Evolutionary conservation across 1,140 invertebrate species (phyloP), one percentile per base, ranked within the genome.

Genomic region (Aphaenogaster floridana): DNA sequence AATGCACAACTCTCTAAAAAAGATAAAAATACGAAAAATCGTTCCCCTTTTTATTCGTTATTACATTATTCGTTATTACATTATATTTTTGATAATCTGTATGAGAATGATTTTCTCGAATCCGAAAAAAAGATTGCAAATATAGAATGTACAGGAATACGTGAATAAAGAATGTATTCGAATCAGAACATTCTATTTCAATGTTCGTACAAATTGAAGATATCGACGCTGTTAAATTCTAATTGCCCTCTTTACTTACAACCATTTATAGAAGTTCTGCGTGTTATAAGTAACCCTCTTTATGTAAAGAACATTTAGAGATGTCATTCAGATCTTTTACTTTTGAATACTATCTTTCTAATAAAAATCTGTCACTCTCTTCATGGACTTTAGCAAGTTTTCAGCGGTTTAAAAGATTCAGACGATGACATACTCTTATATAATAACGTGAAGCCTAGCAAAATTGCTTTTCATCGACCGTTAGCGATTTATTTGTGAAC

Each of bases 321-420:
- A 61, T 1, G 7, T 7, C n/a, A 28, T 28, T 28, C 63, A 13
- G 8, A n/a, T 36, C 48, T 71, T 11, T 64, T 72, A 69, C 48
- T 59, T 59, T 64, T 42, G 34, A 15, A 48, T 28, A 50, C 48
- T 50, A 72, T 54, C 36, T 59, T 48, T 6, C 28, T 36, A 59
- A 36, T 8, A 80, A 63, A 80, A 61, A 39, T 52, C 21, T 69
- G 7, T 80, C 36, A 5, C 28, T 71, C 15, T 88, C 77, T 86
- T 83, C 13, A n/a, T 11, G 17, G n/a, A 42, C 1, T 8, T 71
- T 45, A 11, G 17, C 68, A 71, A 11, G 3, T 34, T 76, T 39
- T 71, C 34, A 64, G n/a, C 39, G 15, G 15, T 72, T 72, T 52
- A 36, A 48, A 66, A 34, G 13, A 48, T 50, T 64, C 34, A 52